Base-by-base conservation (phyloP, 1,140 invertebrate genomes). In the Sinonovacula constricta region DNA sequence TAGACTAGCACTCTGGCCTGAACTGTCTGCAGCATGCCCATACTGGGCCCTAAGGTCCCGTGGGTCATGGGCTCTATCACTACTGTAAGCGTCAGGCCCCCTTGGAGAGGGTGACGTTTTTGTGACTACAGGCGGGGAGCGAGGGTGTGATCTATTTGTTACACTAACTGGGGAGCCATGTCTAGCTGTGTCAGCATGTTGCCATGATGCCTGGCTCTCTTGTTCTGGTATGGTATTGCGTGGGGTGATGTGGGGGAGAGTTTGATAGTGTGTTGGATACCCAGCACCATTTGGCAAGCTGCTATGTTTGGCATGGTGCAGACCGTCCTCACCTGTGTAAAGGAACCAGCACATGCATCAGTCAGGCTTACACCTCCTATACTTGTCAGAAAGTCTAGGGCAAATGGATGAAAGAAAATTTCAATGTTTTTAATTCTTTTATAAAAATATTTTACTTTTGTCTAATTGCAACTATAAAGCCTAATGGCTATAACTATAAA, bases 311-410 rank as follows among this genome's bases (percentile, higher is more conserved):
- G 72, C 62, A 76, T 39, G 51, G 53, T 56, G 51, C 28, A 66
- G 39, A 36, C 30, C 28, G 12, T 76, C 72, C 1, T 66, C 72
- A 76, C 72, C 72, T 76, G 72, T 66, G 63, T 76, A 76, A 76
- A 76, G 39, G 54, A 66, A 45, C 39, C 39, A 45, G 39, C 18
- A 18, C 39, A n/a, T n/a, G n/a, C n/a, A n/a, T n/a, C n/a, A n/a
- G n/a, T n/a, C n/a, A n/a, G n/a, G n/a, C n/a, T n/a, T n/a, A n/a
- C n/a, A n/a, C n/a, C n/a, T n/a, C n/a, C n/a, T n/a, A n/a, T n/a
- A n/a, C n/a, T n/a, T n/a, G n/a, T n/a, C n/a, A n/a, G n/a, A n/a
- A n/a, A n/a, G n/a, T n/a, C n/a, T n/a, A n/a, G n/a, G n/a, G n/a
- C n/a, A n/a, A n/a, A n/a, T n/a, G n/a, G n/a, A n/a, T n/a, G n/a